Base-by-base conservation (phyloP, 2,888 invertebrate species). In the Nematopogon swammerdamellus region DNA sequence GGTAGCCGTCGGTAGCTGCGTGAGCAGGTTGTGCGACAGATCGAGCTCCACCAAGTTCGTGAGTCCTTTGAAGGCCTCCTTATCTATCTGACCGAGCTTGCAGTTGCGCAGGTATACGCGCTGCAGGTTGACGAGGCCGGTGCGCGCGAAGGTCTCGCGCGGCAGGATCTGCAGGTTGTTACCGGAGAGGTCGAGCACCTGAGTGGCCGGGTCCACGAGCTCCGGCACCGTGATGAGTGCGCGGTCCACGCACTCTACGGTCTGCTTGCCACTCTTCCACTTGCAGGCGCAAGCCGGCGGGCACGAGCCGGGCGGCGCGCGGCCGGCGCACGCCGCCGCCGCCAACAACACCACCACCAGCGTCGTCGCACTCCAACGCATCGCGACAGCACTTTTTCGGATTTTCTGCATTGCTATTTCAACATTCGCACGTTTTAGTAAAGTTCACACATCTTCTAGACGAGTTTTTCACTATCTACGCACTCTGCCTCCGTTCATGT, bases 231-330 rank as follows among this genome's bases (percentile, higher is more conserved):
- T 87, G 62, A 91, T 91, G 56, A 95, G 83, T 52, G 86, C 86
- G 52, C 89, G 87, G 69, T 92, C 88, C 64, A 88, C 86, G 72
- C 95, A 95, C 75, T 94, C 93, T 53, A 94, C 95, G 48, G 94
- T 92, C 68, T 92, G 91, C 71, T 95, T 95, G 58, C 95, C 95
- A 61, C 90, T 88, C 74, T 94, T 94, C 95, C 95, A 95, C 73
- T 94, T 95, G 77, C 95, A 95, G 61, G 85, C 84, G 74, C 95
- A 95, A 59, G 87, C 86, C 44, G 83, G 82, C 52, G 91, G 91
- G 61, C 90, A 90, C 57, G 83, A 82, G 57, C 83, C 84, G 54
- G 82, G 77, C 57, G 81, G 77, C 51, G 81, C 80, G 53, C 76
- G 64, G 54, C 68, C 74, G 56, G 68, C 71, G 53, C 67, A 60